A percentile compares a stretch with the other conserved stretches of the same genome.
phyloP scores from a whole-genome alignment of 2,113 vertebrate genomes.

The Hippocampus guttulatus region DNA sequence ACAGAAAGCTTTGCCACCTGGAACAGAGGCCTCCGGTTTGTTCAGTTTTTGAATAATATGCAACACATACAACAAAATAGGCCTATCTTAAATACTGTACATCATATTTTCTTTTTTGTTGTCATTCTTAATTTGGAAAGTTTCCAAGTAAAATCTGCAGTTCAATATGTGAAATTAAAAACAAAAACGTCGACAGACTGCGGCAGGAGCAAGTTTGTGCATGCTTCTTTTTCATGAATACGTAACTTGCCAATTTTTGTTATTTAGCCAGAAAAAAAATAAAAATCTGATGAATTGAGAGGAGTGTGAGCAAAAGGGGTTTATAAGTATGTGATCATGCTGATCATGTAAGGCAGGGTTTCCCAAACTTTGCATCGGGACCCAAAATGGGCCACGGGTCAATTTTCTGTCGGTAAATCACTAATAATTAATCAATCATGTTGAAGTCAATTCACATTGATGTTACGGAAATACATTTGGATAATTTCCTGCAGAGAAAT shows the following conservation, averaged over 20 bases:
- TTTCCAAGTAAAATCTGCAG: constrained; percentile 90
- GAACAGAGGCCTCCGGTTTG: constrained; percentile 97
- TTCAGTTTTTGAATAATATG: constrained; percentile 97
- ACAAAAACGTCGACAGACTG: constrained; percentile 83
- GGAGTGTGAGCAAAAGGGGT: constrained; percentile 63
- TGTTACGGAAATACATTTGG: background rate
- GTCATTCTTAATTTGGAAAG: constrained; percentile 66
- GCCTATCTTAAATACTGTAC: constrained; percentile 99
- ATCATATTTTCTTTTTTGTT: constrained; percentile 73
- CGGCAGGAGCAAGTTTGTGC: constrained; percentile 87
- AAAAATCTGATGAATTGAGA: constrained; percentile 43
- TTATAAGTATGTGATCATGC: constrained; percentile 34
- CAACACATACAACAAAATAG: constrained; percentile 99
- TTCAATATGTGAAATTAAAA: constrained; percentile 87
- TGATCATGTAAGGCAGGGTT: constrained; percentile 14
- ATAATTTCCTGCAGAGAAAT: background rate
- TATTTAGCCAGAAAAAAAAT: constrained; percentile 51
- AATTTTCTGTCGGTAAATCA: background rate
- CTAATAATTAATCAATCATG: background rate
- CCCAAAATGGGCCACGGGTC: background rate
- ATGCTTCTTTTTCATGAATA: constrained; percentile 85
- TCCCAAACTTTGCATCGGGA: background rate
- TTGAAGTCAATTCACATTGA: background rate
- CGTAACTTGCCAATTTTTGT: constrained; percentile 79
- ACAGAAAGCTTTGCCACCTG: constrained; percentile 99